Conservation (phyloP, 2,888 invertebrate genomes). For the Kryphioiulus occultus region DNA sequence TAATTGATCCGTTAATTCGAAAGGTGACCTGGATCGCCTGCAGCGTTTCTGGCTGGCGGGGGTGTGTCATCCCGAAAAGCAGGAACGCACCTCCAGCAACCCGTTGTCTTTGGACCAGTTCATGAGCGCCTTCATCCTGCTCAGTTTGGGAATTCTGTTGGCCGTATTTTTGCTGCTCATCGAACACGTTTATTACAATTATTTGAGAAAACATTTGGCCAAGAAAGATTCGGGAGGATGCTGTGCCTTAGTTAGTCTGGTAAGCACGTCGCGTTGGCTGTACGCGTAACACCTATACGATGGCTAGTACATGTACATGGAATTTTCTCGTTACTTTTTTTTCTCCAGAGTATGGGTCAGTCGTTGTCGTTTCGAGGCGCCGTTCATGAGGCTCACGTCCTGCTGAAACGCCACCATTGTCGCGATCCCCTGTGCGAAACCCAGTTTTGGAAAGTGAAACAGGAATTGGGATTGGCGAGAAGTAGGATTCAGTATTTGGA, state of each 20-base stretch:
- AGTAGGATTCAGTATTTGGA: constrained; percentile 85
- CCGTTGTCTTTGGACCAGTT: constrained; percentile 93
- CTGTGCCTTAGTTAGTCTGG: constrained; percentile 93
- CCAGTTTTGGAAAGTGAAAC: constrained; percentile 83
- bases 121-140: constrained; percentile 92
- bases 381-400: constrained; percentile 79
- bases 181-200: constrained; percentile 95
- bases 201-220: constrained; percentile 81
- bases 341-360: constrained; percentile 71
- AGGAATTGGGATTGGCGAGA: constrained; percentile 86
- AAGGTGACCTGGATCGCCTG: constrained; percentile 90
- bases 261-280: constrained; percentile 65
- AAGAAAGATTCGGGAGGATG: constrained; percentile 90
- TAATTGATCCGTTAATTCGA: background rate
- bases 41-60: constrained; percentile 93
- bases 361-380: constrained; percentile 83
- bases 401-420: constrained; percentile 76
- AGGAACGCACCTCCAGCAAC: constrained; percentile 80
- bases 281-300: too few relatives aligned
- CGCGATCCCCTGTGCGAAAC: constrained; percentile 60
- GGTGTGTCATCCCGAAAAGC: constrained; percentile 89
- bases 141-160: constrained; percentile 92
- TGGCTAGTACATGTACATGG: too few relatives aligned
- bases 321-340: too few relatives aligned
- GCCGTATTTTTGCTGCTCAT: constrained; percentile 85